These are phyloP conservation scores for Pheosia gnoma DNA, from an alignment of 2,888 invertebrate genomes.

Conservation along the genomic window DNA sequence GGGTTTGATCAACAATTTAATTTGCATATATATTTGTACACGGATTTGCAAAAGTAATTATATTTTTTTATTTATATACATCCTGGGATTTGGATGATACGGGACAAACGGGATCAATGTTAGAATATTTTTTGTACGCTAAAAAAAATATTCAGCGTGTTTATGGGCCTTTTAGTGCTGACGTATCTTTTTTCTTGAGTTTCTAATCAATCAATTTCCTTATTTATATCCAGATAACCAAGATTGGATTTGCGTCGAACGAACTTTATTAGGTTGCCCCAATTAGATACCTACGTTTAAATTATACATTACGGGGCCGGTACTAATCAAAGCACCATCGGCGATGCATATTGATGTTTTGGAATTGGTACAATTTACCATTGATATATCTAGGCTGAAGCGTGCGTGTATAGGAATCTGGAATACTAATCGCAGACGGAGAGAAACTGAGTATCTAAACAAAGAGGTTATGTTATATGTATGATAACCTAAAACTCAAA, in stretches of 20 bases:
- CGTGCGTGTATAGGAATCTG: background rate
- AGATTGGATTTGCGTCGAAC: background rate
- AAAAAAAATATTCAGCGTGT: too few species aligned
- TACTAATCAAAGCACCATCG: constrained; percentile 1
- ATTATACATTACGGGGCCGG: background rate
- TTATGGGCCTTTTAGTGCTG: too few species aligned
- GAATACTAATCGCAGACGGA: background rate
- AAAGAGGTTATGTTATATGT: background rate
- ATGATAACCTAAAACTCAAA: too few species aligned
- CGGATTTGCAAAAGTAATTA: background rate
- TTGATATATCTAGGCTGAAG: background rate
- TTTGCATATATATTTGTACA: constrained; percentile 5
- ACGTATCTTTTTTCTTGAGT: background rate
- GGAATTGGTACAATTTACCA: constrained; percentile 6
- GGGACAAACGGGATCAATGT: background rate
- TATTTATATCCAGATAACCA: background rate
- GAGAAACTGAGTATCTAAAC: background rate
- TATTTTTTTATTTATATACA: background rate
- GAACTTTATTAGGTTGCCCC: background rate
- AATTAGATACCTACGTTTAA: background rate
- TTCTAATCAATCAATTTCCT: background rate
- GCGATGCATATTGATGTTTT: constrained; percentile 8
- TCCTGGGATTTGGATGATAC: background rate
- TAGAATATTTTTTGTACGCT: too few species aligned
- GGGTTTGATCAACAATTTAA: constrained; percentile 28